Evolutionary conservation across 2,888 invertebrate species (phyloP), one percentile per base, ranked within the genome.

Genomic region (Ecdyonurus torrentis): DNA sequence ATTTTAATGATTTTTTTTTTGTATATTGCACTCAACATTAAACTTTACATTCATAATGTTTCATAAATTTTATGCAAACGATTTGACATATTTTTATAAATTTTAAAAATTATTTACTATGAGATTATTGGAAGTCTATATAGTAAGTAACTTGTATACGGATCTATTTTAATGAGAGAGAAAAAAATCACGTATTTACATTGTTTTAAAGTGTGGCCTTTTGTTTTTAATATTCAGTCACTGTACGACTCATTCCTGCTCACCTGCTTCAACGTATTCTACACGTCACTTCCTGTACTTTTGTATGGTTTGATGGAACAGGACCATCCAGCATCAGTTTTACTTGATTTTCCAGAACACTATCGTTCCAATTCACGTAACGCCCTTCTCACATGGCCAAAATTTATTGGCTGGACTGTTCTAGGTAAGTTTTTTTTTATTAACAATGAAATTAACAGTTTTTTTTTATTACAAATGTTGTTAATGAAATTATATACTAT

Each of bases 301-400:
- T 69, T 85, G 7, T 85, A 85, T 66, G 85, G 89, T 0, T 75
- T 91, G 61, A 83, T 87, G 19, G 91, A 91, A 70, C 88, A 90
- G 70, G 78, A 85, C 65, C 81, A 83, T 72, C 74, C 80, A 0
- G 79, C 83, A 1, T 71, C 77, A 0, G 72, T 75, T 1, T 76
- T 81, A 61, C 71, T 75, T 69, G 79, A 81, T n/a, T 79, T 83
- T 66, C 90, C 91, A 0, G 76, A 79, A 15, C 73, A 89, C 1
- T 91, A 91, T 72, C 79, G 78, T 69, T 79, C 79, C 61, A 82
- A 84, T 64, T 76, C 72, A 1, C 76, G 76, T 64, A 89, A 90
- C 75, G 77, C 78, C 63, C 77, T 83, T 53, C 77, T 91, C 72
- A 80, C 83, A 0, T 79, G 80, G 77, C 69, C 70, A 0, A 77